Evolutionary conservation across 2,113 vertebrate genomes (phyloP).

Genomic region (Centropus unirufus): DNA sequence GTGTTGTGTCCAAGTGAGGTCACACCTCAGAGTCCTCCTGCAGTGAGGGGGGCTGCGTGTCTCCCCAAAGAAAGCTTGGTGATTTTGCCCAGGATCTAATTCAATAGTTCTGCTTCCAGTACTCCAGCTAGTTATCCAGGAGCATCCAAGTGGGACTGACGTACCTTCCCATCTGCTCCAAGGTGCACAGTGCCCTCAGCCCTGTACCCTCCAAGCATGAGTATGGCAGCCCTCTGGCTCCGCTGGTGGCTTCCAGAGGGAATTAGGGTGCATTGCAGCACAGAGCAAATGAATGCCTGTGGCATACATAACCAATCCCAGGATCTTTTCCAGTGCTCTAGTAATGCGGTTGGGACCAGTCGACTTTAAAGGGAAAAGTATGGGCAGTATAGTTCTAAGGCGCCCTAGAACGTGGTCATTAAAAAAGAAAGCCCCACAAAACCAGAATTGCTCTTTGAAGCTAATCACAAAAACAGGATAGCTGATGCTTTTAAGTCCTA

Average conservation of each 20-base stretch:
- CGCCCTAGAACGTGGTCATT: background rate
- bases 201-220: accelerated
- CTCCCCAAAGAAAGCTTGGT: background rate
- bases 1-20: background rate
- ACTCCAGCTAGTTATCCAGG: background rate
- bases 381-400: background rate
- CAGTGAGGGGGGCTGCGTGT: background rate
- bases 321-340: background rate
- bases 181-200: accelerated
- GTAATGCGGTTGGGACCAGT: background rate
- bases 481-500: background rate
- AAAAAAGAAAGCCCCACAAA: no score
- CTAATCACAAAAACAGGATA: background rate
- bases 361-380: background rate
- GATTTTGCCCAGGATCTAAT: background rate
- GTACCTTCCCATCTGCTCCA: background rate
- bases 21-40: background rate
- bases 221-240: background rate
- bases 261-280: accelerated
- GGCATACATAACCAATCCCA: no score
- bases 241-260: background rate
- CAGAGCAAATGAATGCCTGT: background rate
- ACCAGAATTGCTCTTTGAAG: background rate
- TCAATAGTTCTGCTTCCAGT: background rate
- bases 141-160: background rate